Evolutionary conservation across 1,140 invertebrate species (phyloP).

Genomic region (Charaxes varanes): DNA sequence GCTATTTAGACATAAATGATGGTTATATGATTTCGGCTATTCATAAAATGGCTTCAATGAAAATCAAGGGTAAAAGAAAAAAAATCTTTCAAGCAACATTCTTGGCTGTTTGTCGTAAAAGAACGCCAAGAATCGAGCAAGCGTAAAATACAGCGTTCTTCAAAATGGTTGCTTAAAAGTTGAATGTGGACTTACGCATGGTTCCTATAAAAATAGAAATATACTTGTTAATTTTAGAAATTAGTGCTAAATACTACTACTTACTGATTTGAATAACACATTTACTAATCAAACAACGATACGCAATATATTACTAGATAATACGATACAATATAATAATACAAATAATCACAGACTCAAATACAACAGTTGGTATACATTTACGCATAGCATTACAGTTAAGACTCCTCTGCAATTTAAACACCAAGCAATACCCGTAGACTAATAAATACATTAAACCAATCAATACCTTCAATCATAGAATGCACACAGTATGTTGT

Average conservation of each 20-base stretch:
- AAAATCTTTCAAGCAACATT: conserved; percentile 44
- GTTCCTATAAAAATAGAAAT: conserved; percentile 70
- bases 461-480: no score
- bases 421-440: conserved; percentile 1
- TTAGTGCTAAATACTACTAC: conserved; percentile 22
- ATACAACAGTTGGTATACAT: conserved; percentile 1
- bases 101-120: conserved; percentile 28
- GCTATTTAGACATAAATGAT: conserved; percentile 6
- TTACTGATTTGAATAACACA: conserved; percentile 4
- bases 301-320: not conserved
- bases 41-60: conserved; percentile 16
- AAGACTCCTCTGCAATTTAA: not conserved
- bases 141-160: conserved; percentile 58
- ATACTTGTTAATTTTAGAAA: conserved; percentile 22
- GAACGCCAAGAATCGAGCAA: conserved; percentile 41
- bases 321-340: not conserved
- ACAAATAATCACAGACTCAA: conserved; percentile 2
- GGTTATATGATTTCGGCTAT: conserved; percentile 26
- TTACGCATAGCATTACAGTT: not conserved
- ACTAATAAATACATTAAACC: no score
- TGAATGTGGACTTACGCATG: conserved; percentile 63
- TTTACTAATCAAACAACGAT: conserved; percentile 4
- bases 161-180: conserved; percentile 51
- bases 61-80: conserved; percentile 24
- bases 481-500: no score